phyloP scores from a whole-genome alignment of 2,888 invertebrate species.

The Kryphioiulus occultus region DNA sequence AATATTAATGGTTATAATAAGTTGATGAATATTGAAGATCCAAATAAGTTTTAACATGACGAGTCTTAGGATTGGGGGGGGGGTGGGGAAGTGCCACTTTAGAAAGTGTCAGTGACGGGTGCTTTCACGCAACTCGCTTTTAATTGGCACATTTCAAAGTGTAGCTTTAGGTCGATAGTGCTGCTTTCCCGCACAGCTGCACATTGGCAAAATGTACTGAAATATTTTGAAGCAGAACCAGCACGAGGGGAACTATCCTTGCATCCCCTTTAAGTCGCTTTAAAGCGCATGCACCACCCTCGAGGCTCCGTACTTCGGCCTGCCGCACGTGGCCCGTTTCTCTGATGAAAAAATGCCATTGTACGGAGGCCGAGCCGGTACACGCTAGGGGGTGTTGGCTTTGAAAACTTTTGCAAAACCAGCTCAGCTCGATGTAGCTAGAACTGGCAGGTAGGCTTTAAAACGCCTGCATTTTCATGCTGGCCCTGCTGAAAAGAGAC shows the following conservation, averaged over 20 bases:
- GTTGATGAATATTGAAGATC: too few relatives aligned
- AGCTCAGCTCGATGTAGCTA: not conserved
- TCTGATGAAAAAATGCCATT: not conserved
- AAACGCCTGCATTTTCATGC: too few relatives aligned
- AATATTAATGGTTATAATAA: too few relatives aligned
- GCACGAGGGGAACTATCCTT: not conserved
- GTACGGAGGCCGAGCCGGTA: not conserved
- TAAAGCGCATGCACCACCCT: not conserved
- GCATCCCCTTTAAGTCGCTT: not conserved
- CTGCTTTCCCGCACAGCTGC: too few relatives aligned
- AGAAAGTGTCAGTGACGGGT: too few relatives aligned
- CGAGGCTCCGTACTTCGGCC: conserved; percentile 7
- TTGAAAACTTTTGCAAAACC: not conserved
- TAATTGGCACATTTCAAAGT: too few relatives aligned
- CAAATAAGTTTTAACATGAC: too few relatives aligned
- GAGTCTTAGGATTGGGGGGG: too few relatives aligned
- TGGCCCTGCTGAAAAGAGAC: not conserved
- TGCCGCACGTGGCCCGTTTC: not conserved
- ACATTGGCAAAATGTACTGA: too few relatives aligned
- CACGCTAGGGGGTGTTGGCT: not conserved
- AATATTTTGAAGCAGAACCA: not conserved
- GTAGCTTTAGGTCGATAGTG: too few relatives aligned
- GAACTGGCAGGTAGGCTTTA: not conserved
- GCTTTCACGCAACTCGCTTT: too few relatives aligned
- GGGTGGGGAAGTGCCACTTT: too few relatives aligned